Conservation (phyloP, 2,888 invertebrate genomes). For the Bedellia somnulentella region DNA sequence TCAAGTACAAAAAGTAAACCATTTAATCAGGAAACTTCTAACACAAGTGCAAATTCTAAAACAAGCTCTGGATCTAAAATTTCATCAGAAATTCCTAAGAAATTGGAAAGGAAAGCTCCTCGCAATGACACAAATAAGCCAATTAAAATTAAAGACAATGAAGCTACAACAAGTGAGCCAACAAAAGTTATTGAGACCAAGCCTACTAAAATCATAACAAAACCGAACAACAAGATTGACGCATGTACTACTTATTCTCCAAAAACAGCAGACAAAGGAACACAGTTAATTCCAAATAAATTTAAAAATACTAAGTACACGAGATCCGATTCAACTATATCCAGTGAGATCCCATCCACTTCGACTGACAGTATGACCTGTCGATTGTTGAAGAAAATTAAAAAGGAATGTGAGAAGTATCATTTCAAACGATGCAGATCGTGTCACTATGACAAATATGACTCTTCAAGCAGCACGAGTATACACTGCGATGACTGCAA, state of each 20-base stretch:
- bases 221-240: neutral
- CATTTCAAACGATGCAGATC: conserved; percentile 33
- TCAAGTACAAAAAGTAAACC: neutral
- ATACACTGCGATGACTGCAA: conserved; percentile 35
- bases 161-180: no score
- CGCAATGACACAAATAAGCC: no score
- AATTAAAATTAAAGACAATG: no score
- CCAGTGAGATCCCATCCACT: conserved; percentile 31
- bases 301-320: conserved; percentile 17
- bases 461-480: conserved; percentile 37
- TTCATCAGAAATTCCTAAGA: no score
- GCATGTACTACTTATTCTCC: conserved; percentile 5
- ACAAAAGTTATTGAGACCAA: no score
- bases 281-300: conserved; percentile 22
- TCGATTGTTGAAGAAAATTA: conserved; percentile 38
- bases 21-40: neutral
- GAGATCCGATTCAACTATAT: conserved; percentile 26
- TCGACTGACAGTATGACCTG: conserved; percentile 40
- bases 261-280: conserved; percentile 21
- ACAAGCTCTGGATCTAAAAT: neutral
- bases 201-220: neutral
- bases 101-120: no score
- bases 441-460: conserved; percentile 18
- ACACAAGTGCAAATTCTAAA: neutral
- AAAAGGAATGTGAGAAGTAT: conserved; percentile 43